Evolutionary conservation across 1,140 invertebrate species (phyloP).

Genomic region (Lethrus apterus): DNA sequence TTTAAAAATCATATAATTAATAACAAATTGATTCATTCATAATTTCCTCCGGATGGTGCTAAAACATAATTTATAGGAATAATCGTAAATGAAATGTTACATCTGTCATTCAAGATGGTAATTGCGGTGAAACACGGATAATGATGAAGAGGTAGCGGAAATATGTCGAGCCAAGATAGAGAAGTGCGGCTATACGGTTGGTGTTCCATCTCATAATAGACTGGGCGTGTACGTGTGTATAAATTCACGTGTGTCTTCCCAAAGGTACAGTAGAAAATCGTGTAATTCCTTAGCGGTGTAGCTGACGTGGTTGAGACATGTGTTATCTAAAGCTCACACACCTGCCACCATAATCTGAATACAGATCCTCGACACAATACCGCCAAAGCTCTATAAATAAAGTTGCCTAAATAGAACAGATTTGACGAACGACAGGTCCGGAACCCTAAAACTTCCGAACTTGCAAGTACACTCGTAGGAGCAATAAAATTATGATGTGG

Average conservation of each 20-base stretch:
- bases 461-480: conserved; percentile 8
- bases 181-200: background rate
- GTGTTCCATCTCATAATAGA: conserved; percentile 1
- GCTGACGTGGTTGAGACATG: conserved; percentile 8
- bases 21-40: background rate
- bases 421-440: conserved; percentile 7
- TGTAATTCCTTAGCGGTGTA: background rate
- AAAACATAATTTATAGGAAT: no score
- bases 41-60: background rate
- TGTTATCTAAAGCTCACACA: conserved; percentile 8
- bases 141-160: conserved; percentile 1
- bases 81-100: no score
- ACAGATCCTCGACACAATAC: conserved; percentile 7
- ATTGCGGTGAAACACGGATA: background rate
- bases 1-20: background rate
- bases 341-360: conserved; percentile 7
- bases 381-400: conserved; percentile 8
- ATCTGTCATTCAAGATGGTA: conserved; percentile 1
- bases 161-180: background rate
- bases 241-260: conserved; percentile 3
- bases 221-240: background rate
- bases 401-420: conserved; percentile 11
- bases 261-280: conserved; percentile 11
- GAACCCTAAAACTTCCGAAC: background rate
- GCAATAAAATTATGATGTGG: conserved; percentile 7